phyloP scores from a whole-genome alignment of 2,888 invertebrate species.

The Hydropsyche betteni region DNA sequence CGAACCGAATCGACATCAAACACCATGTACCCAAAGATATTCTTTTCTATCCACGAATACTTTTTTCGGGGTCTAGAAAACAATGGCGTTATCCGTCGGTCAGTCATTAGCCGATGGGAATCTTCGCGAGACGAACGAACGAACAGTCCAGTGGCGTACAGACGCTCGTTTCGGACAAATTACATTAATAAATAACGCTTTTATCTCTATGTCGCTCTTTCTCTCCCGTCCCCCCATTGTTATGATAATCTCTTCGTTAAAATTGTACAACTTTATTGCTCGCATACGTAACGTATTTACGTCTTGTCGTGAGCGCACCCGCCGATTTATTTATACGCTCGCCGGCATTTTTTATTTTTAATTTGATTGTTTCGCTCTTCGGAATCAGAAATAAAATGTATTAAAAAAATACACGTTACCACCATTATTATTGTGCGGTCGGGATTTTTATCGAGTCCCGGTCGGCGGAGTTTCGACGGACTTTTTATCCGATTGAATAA shows the following conservation, averaged over 20 bases:
- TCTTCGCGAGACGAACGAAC: slow-evolving; percentile 21
- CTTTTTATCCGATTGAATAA: slow-evolving; percentile 32
- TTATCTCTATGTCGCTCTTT: slow-evolving; percentile 20
- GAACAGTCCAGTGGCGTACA: slow-evolving; percentile 23
- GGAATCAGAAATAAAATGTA: too few species aligned
- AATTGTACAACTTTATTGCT: slow-evolving; percentile 33
- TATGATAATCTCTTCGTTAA: slow-evolving; percentile 29
- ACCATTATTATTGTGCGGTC: slow-evolving; percentile 14
- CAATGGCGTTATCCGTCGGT: slow-evolving; percentile 3
- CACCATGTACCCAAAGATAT: too few species aligned
- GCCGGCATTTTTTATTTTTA: background rate
- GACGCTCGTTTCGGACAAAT: slow-evolving; percentile 29
- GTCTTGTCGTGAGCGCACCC: slow-evolving; percentile 17
- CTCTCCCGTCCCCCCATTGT: background rate
- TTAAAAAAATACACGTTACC: slow-evolving; percentile 4
- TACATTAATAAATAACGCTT: slow-evolving; percentile 29
- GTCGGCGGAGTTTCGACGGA: background rate
- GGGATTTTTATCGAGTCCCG: background rate
- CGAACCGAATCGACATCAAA: slow-evolving; percentile 2
- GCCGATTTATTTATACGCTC: slow-evolving; percentile 9
- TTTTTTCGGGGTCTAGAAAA: slow-evolving; percentile 9
- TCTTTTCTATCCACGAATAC: background rate
- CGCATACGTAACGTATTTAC: slow-evolving; percentile 28
- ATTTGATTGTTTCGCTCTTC: too few species aligned
- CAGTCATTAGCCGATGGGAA: slow-evolving; percentile 33